Conservation (phyloP, 2,797 vertebrate genomes). For the Emydoidea blandingii region DNA sequence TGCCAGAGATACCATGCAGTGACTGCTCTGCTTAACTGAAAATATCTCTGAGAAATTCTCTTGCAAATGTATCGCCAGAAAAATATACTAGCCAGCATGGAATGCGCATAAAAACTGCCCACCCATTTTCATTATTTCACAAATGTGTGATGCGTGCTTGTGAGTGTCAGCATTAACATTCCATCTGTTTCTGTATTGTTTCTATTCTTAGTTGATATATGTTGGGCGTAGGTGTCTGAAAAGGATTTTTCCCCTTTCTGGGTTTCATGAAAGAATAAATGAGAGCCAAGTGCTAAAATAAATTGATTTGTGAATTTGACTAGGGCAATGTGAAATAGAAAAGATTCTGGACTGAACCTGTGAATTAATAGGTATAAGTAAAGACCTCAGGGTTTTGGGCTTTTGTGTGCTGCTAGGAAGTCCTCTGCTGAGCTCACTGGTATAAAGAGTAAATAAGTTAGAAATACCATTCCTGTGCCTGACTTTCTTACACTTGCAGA, state of each 20-base stretch:
- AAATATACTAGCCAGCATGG: constrained; percentile 65
- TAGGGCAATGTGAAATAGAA: background rate
- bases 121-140: constrained; percentile 79
- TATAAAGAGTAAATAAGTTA: constrained; percentile 39
- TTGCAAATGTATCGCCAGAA: constrained; percentile 65
- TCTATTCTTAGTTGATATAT: constrained; percentile 77
- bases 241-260: constrained; percentile 56
- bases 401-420: constrained; percentile 22
- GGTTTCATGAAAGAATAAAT: constrained; percentile 55
- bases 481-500: background rate
- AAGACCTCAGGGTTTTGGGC: background rate
- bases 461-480: background rate
- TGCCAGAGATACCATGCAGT: constrained; percentile 23
- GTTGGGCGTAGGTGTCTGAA: constrained; percentile 73
- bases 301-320: background rate
- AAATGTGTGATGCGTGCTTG: constrained; percentile 78
- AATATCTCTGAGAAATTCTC: constrained; percentile 67
- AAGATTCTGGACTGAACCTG: background rate
- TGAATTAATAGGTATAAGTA: constrained; percentile 18
- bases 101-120: constrained; percentile 78
- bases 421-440: background rate
- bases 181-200: constrained; percentile 79
- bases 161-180: constrained; percentile 78
- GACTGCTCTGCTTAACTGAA: constrained; percentile 55
- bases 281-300: constrained; percentile 27